Evolutionary conservation across 2,797 vertebrate genomes (phyloP).

Genomic region (Sandelia bainsii): DNA sequence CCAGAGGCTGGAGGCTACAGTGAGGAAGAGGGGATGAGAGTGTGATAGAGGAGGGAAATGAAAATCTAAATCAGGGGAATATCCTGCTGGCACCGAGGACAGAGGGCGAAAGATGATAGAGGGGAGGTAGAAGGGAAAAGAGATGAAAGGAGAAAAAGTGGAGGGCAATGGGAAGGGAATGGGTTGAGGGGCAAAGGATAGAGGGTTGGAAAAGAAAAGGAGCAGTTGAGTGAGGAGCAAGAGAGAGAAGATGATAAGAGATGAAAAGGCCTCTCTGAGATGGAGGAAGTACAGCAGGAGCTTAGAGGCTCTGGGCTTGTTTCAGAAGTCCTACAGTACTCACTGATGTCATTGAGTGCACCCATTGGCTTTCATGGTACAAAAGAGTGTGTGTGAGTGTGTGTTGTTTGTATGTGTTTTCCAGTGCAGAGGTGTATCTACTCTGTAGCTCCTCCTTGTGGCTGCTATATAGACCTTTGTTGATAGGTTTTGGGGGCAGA

Average conservation of each 20-base stretch:
- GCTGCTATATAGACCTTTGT: constrained; percentile 41
- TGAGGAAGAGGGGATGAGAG: constrained; percentile 80
- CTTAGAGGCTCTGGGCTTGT: constrained; percentile 75
- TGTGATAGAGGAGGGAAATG: constrained; percentile 81
- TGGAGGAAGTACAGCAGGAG: constrained; percentile 80
- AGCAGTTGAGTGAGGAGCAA: constrained; percentile 69
- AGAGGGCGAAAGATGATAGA: constrained; percentile 72
- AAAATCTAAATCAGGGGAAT: constrained; percentile 84
- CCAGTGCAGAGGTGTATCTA: constrained; percentile 29
- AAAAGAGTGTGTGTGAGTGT: constrained; percentile 61
- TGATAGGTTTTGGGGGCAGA: constrained; percentile 27
- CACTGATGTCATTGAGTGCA: constrained; percentile 78
- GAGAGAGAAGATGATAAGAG: constrained; percentile 75
- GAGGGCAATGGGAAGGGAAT: constrained; percentile 65
- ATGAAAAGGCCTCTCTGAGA: constrained; percentile 78
- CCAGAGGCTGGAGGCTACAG: constrained; percentile 71
- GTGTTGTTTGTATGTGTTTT: constrained; percentile 36
- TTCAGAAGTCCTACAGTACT: constrained; percentile 75
- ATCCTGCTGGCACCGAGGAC: constrained; percentile 82
- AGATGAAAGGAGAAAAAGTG: constrained; percentile 71
- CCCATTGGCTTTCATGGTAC: constrained; percentile 70
- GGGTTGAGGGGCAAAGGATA: constrained; percentile 60
- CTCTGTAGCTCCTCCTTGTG: constrained; percentile 78
- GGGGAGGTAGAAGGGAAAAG: constrained; percentile 56
- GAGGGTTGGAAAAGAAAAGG: constrained; percentile 66